Conservation (phyloP, 2,113 vertebrate species). For the Nycticryphes semicollaris region DNA sequence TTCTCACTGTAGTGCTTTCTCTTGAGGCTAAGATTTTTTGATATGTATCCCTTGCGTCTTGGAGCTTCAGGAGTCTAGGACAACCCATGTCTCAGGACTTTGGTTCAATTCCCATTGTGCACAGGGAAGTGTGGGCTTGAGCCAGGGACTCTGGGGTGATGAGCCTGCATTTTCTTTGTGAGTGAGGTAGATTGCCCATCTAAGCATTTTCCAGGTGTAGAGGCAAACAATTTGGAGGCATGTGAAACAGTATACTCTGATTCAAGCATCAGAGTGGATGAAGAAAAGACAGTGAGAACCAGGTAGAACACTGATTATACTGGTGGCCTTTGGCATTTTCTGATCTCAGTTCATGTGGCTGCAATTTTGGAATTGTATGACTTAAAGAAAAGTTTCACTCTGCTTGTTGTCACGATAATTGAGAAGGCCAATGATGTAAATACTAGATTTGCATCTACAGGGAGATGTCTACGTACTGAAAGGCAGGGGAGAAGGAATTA, state of each 20-base stretch:
- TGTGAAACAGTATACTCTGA: not conserved
- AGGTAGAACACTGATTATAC: not conserved
- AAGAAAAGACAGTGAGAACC: not conserved
- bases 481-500: not conserved
- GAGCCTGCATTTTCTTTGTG: rapidly evolving
- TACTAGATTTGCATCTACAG: not conserved
- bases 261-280: not conserved
- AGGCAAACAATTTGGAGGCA: not conserved
- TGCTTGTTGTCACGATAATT: not conserved
- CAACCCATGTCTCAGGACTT: not conserved
- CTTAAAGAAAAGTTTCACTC: not conserved
- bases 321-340: not conserved
- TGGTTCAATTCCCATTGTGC: not conserved
- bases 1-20: not conserved
- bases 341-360: not conserved
- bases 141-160: not conserved
- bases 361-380: not conserved
- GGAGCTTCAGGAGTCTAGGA: not conserved
- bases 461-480: not conserved
- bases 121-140: rapidly evolving
- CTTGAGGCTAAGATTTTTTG: not conserved
- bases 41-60: not conserved
- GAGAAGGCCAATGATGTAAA: not conserved
- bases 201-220: not conserved
- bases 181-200: not conserved